Percentiles rank a stretch among this genome's conserved stretches.
Conservation (phyloP, 2,888 invertebrate genomes). For the Hyalella azteca region DNA sequence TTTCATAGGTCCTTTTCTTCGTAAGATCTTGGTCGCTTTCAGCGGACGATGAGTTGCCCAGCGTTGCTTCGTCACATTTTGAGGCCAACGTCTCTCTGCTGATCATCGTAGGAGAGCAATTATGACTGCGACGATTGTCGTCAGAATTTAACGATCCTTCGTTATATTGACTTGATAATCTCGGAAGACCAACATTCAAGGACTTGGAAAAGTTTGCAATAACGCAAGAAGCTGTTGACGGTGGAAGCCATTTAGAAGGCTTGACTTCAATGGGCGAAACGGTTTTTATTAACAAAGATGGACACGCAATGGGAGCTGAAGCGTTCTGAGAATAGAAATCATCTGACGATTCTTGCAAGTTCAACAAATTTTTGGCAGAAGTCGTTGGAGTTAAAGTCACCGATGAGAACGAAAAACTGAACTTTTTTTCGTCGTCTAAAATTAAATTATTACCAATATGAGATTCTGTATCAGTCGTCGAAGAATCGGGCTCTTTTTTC, state of each 20-base stretch:
- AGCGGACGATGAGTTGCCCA: no score
- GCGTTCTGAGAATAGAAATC: not conserved
- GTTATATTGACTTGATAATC: not conserved
- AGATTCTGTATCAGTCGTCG: slow-evolving; percentile 1
- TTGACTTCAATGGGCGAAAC: slow-evolving; percentile 6
- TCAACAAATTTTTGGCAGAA: not conserved
- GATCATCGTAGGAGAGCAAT: no score
- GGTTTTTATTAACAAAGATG: not conserved
- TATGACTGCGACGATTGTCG: no score
- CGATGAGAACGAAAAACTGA: not conserved
- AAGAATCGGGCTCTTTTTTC: slow-evolving; percentile 24
- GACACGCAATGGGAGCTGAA: not conserved
- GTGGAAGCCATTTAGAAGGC: not conserved
- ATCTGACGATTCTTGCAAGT: not conserved
- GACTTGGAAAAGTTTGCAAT: not conserved
- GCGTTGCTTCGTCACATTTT: no score
- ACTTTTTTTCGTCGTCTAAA: slow-evolving; percentile 1
- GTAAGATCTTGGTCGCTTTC: not conserved
- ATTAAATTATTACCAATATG: not conserved
- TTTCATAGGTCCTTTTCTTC: not conserved
- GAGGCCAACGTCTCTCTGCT: no score
- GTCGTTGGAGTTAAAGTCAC: slow-evolving; percentile 18
- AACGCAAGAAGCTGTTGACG: not conserved
- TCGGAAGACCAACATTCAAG: not conserved
- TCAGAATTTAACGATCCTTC: no score